Evolutionary conservation across 2,113 vertebrate genomes (phyloP).

Genomic region (Dermatemys mawii): DNA sequence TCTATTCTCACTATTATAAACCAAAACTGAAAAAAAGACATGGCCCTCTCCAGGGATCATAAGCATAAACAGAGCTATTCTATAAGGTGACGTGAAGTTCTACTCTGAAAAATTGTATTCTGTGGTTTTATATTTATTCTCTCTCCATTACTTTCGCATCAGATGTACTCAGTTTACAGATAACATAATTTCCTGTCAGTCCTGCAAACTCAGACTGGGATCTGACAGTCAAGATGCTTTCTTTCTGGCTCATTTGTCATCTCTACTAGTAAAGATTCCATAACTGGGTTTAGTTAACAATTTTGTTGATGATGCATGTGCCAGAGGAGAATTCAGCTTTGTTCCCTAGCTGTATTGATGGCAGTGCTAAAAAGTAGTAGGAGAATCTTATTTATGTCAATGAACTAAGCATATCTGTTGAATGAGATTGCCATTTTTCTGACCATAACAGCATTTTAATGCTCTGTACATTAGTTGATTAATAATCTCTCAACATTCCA

Average conservation of each 20-base stretch:
- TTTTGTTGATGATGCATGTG: slow-evolving; percentile 21
- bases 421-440: neutral
- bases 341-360: neutral
- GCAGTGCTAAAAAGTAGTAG: slow-evolving; percentile 38
- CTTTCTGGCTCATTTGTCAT: neutral
- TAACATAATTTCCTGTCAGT: slow-evolving; percentile 2
- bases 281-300: slow-evolving; percentile 52
- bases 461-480: neutral
- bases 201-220: neutral
- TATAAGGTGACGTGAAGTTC: neutral
- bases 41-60: neutral
- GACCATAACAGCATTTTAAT: neutral
- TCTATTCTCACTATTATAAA: neutral
- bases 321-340: slow-evolving; percentile 39
- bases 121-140: neutral
- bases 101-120: neutral
- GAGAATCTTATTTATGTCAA: slow-evolving; percentile 43
- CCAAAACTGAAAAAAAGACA: neutral
- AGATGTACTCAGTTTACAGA: neutral
- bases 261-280: slow-evolving; percentile 18
- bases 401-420: slow-evolving; percentile 31
- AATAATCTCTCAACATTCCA: neutral
- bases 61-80: neutral
- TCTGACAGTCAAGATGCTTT: slow-evolving; percentile 25
- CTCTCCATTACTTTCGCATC: neutral